Evolutionary conservation across 2,888 invertebrate genomes (phyloP).

Genomic region (Thumatha senex): DNA sequence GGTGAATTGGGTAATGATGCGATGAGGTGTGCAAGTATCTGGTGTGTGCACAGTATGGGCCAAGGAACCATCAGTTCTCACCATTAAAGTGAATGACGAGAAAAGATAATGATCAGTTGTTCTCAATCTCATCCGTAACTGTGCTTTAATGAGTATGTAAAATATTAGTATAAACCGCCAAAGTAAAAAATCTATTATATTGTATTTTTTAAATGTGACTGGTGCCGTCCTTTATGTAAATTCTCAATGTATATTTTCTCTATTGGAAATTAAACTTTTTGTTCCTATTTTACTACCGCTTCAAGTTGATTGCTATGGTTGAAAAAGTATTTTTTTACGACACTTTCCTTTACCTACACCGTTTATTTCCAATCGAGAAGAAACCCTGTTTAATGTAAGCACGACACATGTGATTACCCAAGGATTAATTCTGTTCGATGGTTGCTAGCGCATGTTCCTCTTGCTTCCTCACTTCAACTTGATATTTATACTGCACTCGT

Average conservation of each 20-base stretch:
- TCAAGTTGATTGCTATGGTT: neutral
- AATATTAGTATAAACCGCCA: too few species aligned
- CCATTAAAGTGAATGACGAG: too few species aligned
- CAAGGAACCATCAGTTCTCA: too few species aligned
- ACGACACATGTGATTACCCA: constrained; percentile 38
- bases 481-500: constrained; percentile 34
- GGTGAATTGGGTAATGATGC: too few species aligned
- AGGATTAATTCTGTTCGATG: constrained; percentile 53
- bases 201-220: constrained; percentile 32
- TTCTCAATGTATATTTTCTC: constrained; percentile 24
- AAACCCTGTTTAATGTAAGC: constrained; percentile 24
- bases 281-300: neutral
- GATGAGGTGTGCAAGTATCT: too few species aligned
- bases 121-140: too few species aligned
- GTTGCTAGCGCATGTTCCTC: constrained; percentile 80
- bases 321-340: constrained; percentile 14
- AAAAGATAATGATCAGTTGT: too few species aligned
- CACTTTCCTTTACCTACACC: too few species aligned
- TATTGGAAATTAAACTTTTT: constrained; percentile 20
- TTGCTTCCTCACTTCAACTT: constrained; percentile 61
- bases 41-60: too few species aligned
- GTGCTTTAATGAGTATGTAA: too few species aligned
- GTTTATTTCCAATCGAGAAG: constrained; percentile 18
- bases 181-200: too few species aligned
- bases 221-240: constrained; percentile 38